Base-by-base conservation (phyloP, 2,888 invertebrate genomes). In the Drosophila mayaguana region DNA sequence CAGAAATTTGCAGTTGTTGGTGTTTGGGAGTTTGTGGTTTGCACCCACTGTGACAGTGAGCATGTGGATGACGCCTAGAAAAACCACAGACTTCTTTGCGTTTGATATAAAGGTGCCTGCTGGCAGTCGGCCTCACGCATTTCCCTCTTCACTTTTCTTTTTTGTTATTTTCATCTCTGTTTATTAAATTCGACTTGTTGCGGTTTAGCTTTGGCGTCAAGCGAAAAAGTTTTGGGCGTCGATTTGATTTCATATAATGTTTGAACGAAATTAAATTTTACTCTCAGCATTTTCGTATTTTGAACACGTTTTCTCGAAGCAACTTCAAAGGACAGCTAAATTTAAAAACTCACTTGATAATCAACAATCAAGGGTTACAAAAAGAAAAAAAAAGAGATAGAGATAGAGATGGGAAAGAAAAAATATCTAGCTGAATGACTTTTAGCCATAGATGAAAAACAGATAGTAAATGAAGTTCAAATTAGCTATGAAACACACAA, bases 391-490 rank as follows among this genome's bases (percentile, higher is more conserved):
- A 46, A 0, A 16, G 46, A 28, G 28, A 48, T 2, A 11, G 16
- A 16, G 3, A 8, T 3, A 22, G 43, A 43, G 20, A 43, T 5
- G 2, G 6, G n/a, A 59, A 54, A 50, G 42, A 46, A 59, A 43
- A 61, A 50, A 65, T 55, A 67, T 62, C 42, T 70, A 46, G 40
- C 9, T 63, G 56, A 53, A 60, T 59, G 46, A 38, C 38, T 59
- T 38, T 38, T 28, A 63, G 56, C 56, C 62, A 63, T 53, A 55
- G 73, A 70, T 73, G 70, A 48, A 50, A 76, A 60, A 63, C 63
- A 83, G 83, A 83, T 82, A 81, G 74, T 74, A 80, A 81, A 88
- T 88, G 73, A 85, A 85, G 76, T 80, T 89, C 69, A 85, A 89
- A 87, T 83, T 89, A 85, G 89, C 84, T 89, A 87, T 83, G 74